These are phyloP conservation scores for Sebastes fasciatus DNA, from an alignment of 2,113 vertebrate species.

Conservation along the genomic window DNA sequence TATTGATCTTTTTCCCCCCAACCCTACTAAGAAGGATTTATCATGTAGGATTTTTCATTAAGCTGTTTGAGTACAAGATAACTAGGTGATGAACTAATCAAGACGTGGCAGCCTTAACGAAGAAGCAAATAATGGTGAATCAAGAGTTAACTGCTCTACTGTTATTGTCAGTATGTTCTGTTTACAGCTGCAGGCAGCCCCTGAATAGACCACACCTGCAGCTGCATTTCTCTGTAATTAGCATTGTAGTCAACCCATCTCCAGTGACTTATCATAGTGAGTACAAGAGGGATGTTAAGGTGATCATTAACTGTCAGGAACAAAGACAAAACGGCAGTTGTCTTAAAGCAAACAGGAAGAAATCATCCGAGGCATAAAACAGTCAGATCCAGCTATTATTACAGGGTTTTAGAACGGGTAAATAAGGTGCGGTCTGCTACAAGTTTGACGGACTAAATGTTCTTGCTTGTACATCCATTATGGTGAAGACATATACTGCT, in stretches of 20 bases:
- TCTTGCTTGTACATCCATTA: not conserved
- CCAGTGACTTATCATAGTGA: conserved; percentile 12
- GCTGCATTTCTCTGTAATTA: conserved; percentile 38
- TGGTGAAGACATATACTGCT: not conserved
- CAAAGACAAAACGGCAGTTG: not conserved
- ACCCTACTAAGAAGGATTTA: too few relatives aligned
- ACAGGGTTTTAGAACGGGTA: not conserved
- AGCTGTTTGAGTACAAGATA: too few relatives aligned
- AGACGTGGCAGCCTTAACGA: too few relatives aligned
- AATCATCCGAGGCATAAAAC: not conserved
- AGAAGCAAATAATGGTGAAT: too few relatives aligned
- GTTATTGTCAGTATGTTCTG: too few relatives aligned
- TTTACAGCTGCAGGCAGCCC: not conserved
- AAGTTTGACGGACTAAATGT: not conserved
- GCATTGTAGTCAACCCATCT: conserved; percentile 10
- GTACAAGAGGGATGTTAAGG: not conserved
- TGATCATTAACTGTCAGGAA: conserved; percentile 39
- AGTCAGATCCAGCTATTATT: not conserved
- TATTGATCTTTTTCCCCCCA: too few relatives aligned
- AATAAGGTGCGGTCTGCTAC: not conserved
- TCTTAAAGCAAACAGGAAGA: not conserved
- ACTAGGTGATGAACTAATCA: too few relatives aligned
- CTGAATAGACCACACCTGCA: conserved; percentile 55
- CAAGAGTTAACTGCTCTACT: too few relatives aligned
- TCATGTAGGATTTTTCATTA: too few relatives aligned